Evolutionary conservation across 2,113 vertebrate species (phyloP).

Genomic region (Amphiprion ocellaris): DNA sequence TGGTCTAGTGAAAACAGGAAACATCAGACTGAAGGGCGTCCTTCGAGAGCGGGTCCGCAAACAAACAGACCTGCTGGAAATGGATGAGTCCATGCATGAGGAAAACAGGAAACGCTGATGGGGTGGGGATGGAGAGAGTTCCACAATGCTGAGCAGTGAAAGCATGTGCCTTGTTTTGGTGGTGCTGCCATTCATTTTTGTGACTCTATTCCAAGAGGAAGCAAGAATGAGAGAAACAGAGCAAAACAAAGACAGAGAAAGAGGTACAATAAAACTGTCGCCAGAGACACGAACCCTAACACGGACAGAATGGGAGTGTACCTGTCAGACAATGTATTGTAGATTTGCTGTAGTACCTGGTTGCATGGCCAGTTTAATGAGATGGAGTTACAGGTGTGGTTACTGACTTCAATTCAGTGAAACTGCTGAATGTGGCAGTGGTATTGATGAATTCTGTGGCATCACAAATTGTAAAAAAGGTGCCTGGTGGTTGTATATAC

Average conservation of each 20-base stretch:
- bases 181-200: not conserved
- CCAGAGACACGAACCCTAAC: not conserved
- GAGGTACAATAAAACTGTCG: not conserved
- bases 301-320: not conserved
- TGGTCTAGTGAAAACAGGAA: constrained; percentile 86
- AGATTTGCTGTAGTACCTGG: too few relatives aligned
- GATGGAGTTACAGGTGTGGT: too few relatives aligned
- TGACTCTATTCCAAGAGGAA: not conserved
- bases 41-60: constrained; percentile 77
- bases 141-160: constrained; percentile 19
- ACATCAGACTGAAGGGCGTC: constrained; percentile 68
- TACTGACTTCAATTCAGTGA: too few relatives aligned
- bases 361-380: too few relatives aligned
- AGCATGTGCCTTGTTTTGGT: constrained; percentile 6
- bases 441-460: too few relatives aligned
- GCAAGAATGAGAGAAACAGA: not conserved
- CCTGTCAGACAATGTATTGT: too few relatives aligned
- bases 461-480: too few relatives aligned
- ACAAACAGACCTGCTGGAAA: constrained; percentile 75
- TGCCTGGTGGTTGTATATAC: too few relatives aligned
- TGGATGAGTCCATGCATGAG: constrained; percentile 44
- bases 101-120: constrained; percentile 83
- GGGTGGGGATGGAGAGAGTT: constrained; percentile 20
- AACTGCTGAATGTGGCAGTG: too few relatives aligned
- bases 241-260: constrained; percentile 4